These are phyloP conservation scores for Rhineura floridana DNA, from an alignment of 2,113 vertebrate genomes.

Conservation along the genomic window DNA sequence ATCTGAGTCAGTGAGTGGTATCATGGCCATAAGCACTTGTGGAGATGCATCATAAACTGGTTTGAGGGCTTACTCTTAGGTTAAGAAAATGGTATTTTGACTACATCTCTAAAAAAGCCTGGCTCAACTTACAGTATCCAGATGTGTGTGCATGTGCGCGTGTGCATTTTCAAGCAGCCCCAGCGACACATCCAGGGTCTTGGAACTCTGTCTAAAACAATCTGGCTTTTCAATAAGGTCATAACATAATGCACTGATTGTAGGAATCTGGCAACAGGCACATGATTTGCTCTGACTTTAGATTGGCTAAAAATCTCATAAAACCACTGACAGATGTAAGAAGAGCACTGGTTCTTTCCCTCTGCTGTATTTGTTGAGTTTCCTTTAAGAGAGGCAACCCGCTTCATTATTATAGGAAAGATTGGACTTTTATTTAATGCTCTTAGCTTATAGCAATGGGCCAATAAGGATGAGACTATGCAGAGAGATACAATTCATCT, in stretches of 20 bases:
- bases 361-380: not conserved
- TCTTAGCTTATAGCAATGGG: constrained; percentile 39
- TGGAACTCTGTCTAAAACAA: not conserved
- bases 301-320: not conserved
- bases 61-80: not conserved
- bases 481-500: constrained; percentile 30
- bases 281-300: not conserved
- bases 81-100: not conserved
- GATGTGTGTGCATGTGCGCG: not conserved
- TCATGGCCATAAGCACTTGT: not conserved
- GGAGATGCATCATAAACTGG: not conserved
- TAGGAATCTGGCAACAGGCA: not conserved
- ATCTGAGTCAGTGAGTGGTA: not conserved
- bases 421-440: constrained; percentile 33
- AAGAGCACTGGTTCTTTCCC: not conserved
- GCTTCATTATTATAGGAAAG: not conserved
- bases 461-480: constrained; percentile 36
- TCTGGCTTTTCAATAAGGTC: not conserved
- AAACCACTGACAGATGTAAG: not conserved
- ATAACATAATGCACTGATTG: not conserved
- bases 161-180: not conserved
- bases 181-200: not conserved
- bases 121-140: not conserved
- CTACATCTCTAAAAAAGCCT: not conserved
- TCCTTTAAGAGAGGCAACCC: not conserved